Conservation (phyloP, 2,797 vertebrate species). For the Microchirus variegatus region DNA sequence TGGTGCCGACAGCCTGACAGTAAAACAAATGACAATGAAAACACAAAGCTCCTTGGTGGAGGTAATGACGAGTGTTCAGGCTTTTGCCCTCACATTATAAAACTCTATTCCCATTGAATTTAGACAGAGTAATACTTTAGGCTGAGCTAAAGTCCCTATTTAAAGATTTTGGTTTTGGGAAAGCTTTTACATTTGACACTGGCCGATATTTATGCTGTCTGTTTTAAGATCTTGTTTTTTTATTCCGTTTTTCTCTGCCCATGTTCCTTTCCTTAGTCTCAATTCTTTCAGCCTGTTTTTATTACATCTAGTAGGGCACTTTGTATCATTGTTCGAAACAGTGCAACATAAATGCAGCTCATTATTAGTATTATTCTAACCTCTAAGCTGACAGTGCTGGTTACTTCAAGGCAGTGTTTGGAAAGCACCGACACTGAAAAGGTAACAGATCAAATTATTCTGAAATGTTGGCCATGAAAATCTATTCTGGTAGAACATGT, state of each 20-base stretch:
- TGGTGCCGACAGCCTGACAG: neutral
- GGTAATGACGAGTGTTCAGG: neutral
- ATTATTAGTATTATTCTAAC: slow-evolving; percentile 19
- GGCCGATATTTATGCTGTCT: neutral
- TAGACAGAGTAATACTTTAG: neutral
- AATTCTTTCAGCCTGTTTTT: slow-evolving; percentile 1
- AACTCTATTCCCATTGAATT: neutral
- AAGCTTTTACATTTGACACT: slow-evolving; percentile 3
- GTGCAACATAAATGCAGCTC: slow-evolving; percentile 11
- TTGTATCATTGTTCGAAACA: neutral
- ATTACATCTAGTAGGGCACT: neutral
- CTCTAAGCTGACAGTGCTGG: slow-evolving; percentile 44
- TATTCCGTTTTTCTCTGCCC: neutral
- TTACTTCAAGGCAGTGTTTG: slow-evolving; percentile 43
- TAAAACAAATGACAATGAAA: neutral
- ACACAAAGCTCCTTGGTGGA: neutral
- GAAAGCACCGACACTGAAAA: slow-evolving; percentile 53
- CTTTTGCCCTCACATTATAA: neutral
- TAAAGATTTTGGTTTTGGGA: neutral
- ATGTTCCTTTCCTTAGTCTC: neutral
- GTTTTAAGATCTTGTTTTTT: neutral
- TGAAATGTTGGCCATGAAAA: slow-evolving; percentile 15
- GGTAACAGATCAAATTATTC: slow-evolving; percentile 27
- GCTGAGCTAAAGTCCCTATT: too few species aligned
- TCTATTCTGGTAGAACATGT: slow-evolving; percentile 4